Percentiles rank a stretch among this genome's conserved stretches.
phyloP scores from a whole-genome alignment of 2,888 invertebrate genomes.

The Gymnocheta viridis region DNA sequence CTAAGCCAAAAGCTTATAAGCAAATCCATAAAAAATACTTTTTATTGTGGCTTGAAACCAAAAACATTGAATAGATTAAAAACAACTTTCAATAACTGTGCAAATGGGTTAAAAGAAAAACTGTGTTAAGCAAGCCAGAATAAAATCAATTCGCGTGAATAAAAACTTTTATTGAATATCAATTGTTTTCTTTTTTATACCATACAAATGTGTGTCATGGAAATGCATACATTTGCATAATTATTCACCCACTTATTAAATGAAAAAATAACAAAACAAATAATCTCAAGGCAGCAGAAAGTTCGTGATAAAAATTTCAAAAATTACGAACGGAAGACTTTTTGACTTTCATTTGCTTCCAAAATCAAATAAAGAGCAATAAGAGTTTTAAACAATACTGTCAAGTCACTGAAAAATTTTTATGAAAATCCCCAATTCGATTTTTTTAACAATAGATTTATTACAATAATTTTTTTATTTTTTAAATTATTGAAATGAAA shows the following conservation, averaged over 20 bases:
- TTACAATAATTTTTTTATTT: too few species aligned
- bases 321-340: background rate
- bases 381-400: too few species aligned
- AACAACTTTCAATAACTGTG: slow-evolving; percentile 2
- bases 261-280: background rate
- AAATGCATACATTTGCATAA: slow-evolving; percentile 50
- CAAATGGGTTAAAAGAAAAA: slow-evolving; percentile 1
- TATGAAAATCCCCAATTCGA: too few species aligned
- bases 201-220: slow-evolving; percentile 31
- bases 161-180: slow-evolving; percentile 20
- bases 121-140: slow-evolving; percentile 4
- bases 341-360: too few species aligned
- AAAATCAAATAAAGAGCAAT: too few species aligned
- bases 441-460: too few species aligned
- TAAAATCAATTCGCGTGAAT: slow-evolving; percentile 2
- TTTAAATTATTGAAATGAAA: too few species aligned
- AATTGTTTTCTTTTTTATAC: slow-evolving; percentile 6
- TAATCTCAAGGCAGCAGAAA: background rate
- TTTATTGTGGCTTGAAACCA: slow-evolving; percentile 13
- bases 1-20: background rate
- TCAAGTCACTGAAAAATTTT: too few species aligned
- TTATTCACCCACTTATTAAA: slow-evolving; percentile 2
- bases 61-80: slow-evolving; percentile 5
- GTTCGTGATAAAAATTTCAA: background rate
- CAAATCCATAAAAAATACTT: background rate